Conservation (phyloP, 2,797 vertebrate genomes). For the Platalea minor region DNA sequence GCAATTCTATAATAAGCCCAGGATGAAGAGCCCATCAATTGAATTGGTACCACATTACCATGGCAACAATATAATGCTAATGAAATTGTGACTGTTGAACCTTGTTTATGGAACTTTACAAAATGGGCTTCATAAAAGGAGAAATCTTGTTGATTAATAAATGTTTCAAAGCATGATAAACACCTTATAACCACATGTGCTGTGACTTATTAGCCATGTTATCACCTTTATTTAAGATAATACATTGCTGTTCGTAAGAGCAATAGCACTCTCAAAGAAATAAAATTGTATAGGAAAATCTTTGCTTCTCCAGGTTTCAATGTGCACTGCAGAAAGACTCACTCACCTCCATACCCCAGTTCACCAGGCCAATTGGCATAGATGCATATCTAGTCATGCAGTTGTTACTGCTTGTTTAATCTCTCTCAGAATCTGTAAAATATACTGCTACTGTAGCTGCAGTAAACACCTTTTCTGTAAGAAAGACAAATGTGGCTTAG, state of each 20-base stretch:
- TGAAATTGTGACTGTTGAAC: constrained; percentile 68
- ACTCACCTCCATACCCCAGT: neutral
- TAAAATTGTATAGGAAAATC: neutral
- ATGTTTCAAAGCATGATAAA: constrained; percentile 25
- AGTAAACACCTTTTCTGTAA: neutral
- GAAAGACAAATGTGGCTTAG: neutral
- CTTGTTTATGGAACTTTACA: constrained; percentile 55
- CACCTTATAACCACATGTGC: neutral
- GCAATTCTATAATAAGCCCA: constrained; percentile 57
- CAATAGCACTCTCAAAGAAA: neutral
- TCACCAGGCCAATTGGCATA: neutral
- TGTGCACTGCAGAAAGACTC: neutral
- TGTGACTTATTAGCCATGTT: constrained; percentile 4
- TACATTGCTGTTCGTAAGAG: neutral
- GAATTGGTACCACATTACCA: constrained; percentile 61
- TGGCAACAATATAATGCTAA: constrained; percentile 69
- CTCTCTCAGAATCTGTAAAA: neutral
- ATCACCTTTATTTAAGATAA: neutral
- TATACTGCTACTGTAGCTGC: neutral
- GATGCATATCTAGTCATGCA: neutral
- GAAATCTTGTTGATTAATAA: constrained; percentile 17
- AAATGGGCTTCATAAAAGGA: constrained; percentile 36
- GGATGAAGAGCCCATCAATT: constrained; percentile 67
- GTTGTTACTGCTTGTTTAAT: neutral
- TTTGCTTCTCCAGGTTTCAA: neutral